A percentile compares a stretch with the other conserved stretches of the same genome.
Conservation (phyloP, 2,888 invertebrate species). For the Argynnis bischoffii region DNA sequence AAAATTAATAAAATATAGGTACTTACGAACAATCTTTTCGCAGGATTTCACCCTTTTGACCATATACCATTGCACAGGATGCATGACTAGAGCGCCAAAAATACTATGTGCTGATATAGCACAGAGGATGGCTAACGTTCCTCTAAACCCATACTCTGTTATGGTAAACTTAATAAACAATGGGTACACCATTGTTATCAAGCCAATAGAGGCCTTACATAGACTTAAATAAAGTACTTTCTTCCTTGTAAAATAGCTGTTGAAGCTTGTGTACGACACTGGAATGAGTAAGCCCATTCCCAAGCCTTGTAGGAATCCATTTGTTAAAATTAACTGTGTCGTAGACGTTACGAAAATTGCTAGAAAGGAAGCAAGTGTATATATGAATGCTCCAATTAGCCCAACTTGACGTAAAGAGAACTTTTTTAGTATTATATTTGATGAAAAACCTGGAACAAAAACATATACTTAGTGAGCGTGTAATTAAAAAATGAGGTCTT, state of each 20-base stretch:
- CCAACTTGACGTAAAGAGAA: constrained; percentile 86
- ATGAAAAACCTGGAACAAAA: constrained; percentile 83
- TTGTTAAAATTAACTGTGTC: constrained; percentile 84
- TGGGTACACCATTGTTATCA: constrained; percentile 86
- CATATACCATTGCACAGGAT: constrained; percentile 89
- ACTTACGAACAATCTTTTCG: constrained; percentile 74
- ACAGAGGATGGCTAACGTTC: constrained; percentile 86
- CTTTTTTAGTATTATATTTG: constrained; percentile 85
- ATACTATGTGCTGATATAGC: constrained; percentile 86
- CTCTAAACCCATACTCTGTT: constrained; percentile 86
- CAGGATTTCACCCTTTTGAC: constrained; percentile 68
- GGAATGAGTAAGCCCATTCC: constrained; percentile 89
- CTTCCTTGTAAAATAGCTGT: constrained; percentile 87
- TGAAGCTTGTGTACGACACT: constrained; percentile 88
- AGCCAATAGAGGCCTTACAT: constrained; percentile 86
- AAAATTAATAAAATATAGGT: constrained; percentile 29
- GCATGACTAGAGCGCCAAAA: constrained; percentile 86
- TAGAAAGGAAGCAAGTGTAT: constrained; percentile 83
- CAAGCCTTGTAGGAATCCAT: constrained; percentile 84
- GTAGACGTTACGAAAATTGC: constrained; percentile 85
- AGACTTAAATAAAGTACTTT: constrained; percentile 87
- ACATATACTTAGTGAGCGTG: neutral
- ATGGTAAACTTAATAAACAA: constrained; percentile 84
- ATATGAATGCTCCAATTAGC: constrained; percentile 84
- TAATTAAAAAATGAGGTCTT: too few species aligned